Evolutionary conservation across 2,888 invertebrate species (phyloP), one percentile per base, ranked within the genome.

Genomic region (Caenorhabditis sulstoni): DNA sequence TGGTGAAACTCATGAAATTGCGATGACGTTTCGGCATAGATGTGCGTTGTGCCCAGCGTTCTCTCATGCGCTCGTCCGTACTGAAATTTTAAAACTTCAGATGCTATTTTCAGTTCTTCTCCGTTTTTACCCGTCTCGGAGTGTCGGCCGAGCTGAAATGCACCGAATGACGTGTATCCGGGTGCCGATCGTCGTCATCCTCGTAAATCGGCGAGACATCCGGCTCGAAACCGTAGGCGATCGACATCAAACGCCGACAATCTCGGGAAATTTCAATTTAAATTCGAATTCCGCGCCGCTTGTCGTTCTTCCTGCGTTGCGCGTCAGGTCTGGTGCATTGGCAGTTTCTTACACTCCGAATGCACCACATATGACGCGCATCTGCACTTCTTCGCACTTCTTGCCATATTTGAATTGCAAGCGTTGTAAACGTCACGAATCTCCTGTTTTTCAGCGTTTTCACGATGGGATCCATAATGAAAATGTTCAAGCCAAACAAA

Each of bases 401-500:
- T 35, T 39, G 45, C 59, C 62, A 55, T 55, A 41, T 73, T 73
- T 64, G 73, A 73, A 73, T 64, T 45, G 23, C 22, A 47, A 20
- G 14, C 7, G 3, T 11, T 11, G 11, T 7, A 22, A 29, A 35
- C 37, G 7, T 16, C 53, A 35, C 35, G 11, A 16, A 58, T 8
- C n/a, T 39, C 9, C 12, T 1, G 4, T 47, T 62, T 71, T 64
- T 45, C 71, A 71, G 71, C 53, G 29, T 41, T 14, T 57, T 29
- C 73, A 59, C 29, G 29, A 79, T 79, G 79, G 79, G 74, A 18
- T 79, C 79, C 18, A 8, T 79, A 8, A 79, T 79, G 29, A 74
- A 74, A 68, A 79, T 83, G 71, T 81, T 83, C 65, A 81, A 79
- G 53, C 68, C 73, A n/a, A 79, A 53, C 59, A 82, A 79, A 50